Evolutionary conservation across 2,888 invertebrate species (phyloP).

Genomic region (Habrosyne pyritoides): DNA sequence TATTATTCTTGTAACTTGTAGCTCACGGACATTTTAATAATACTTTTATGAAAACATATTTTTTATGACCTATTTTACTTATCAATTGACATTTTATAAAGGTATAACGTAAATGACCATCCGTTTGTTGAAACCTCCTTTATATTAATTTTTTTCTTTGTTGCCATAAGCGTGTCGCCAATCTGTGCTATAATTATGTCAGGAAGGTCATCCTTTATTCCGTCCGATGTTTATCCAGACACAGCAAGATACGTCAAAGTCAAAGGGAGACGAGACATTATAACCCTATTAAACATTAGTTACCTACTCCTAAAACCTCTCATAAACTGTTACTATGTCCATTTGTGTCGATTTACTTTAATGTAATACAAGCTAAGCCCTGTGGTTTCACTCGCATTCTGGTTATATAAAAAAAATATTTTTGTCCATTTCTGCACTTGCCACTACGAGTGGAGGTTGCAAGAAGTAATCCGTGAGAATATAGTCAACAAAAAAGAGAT

Average conservation of each 20-base stretch:
- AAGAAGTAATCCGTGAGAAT: too few species aligned
- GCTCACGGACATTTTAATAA: too few species aligned
- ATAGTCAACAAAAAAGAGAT: too few species aligned
- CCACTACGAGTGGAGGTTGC: too few species aligned
- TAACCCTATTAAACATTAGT: neutral
- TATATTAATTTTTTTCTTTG: too few species aligned
- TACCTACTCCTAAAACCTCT: neutral
- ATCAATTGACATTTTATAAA: neutral
- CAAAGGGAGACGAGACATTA: neutral
- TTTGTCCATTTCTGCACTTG: too few species aligned
- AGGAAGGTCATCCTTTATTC: slow-evolving; percentile 4
- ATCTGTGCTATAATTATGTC: neutral
- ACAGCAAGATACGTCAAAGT: neutral
- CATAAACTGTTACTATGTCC: neutral
- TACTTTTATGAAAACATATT: neutral
- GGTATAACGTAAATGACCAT: neutral
- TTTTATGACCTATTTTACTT: neutral
- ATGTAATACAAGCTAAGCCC: too few species aligned
- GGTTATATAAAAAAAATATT: too few species aligned
- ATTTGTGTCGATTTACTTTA: neutral
- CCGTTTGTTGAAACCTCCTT: too few species aligned
- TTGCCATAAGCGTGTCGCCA: neutral
- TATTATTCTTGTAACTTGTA: too few species aligned
- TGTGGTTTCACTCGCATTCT: too few species aligned
- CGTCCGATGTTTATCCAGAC: slow-evolving; percentile 1